Evolutionary conservation across 2,113 vertebrate species (phyloP).

Genomic region (Phyllostomus hastatus): DNA sequence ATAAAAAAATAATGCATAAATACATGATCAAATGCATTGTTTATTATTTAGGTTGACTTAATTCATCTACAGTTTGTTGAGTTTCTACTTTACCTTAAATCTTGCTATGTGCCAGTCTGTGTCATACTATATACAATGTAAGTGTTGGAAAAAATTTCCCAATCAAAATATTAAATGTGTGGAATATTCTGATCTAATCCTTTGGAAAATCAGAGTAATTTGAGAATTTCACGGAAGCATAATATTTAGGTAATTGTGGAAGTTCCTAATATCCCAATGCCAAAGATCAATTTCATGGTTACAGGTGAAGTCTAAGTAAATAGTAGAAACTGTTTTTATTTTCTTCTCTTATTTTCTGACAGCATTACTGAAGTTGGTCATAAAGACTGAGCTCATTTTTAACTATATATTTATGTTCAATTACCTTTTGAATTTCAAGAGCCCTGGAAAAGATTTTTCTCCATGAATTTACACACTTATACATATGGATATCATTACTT

Average conservation of each 20-base stretch:
- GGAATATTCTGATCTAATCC: not conserved
- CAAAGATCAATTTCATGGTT: not conserved
- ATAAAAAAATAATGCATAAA: not conserved
- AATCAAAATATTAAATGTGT: not conserved
- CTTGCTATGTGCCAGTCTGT: not conserved
- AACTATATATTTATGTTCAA: constrained; percentile 3
- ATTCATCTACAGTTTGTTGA: not conserved
- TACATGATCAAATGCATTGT: not conserved
- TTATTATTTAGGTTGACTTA: not conserved
- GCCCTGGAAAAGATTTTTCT: not conserved
- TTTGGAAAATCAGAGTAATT: not conserved
- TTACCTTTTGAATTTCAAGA: not conserved
- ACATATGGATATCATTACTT: not conserved
- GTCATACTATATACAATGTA: not conserved
- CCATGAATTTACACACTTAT: not conserved
- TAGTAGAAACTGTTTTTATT: not conserved
- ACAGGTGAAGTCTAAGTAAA: not conserved
- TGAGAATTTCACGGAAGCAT: not conserved
- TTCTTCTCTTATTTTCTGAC: not conserved
- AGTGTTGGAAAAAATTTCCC: not conserved
- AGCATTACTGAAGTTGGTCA: not conserved
- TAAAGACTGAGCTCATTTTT: not conserved
- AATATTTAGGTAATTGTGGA: not conserved
- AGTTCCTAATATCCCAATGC: not conserved
- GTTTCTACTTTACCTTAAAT: not conserved